Evolutionary conservation across 2,888 invertebrate species (phyloP).

Genomic region (Pollenia labialis): DNA sequence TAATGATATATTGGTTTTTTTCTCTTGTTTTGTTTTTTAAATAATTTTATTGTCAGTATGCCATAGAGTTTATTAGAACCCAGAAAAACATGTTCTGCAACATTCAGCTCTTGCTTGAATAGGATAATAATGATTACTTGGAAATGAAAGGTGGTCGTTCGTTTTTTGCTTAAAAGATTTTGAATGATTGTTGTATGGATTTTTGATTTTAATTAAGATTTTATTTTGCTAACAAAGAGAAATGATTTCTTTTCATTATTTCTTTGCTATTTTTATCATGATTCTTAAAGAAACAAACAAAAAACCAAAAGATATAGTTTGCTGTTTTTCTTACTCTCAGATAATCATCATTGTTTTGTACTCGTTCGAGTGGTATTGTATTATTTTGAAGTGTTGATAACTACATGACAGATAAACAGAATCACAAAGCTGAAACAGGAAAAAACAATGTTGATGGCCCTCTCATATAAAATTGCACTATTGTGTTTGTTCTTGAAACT

Average conservation of each 20-base stretch:
- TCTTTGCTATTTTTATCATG: background rate
- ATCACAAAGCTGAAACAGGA: background rate
- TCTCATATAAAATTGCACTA: slow-evolving; percentile 47
- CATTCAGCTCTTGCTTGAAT: background rate
- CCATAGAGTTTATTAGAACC: slow-evolving; percentile 23
- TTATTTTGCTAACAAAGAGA: slow-evolving; percentile 33
- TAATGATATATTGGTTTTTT: slow-evolving; percentile 57
- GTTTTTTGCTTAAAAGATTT: slow-evolving; percentile 41
- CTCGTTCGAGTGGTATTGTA: slow-evolving; percentile 22
- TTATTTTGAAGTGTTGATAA: slow-evolving; percentile 61
- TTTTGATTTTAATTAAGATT: slow-evolving; percentile 70
- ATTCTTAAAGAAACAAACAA: background rate
- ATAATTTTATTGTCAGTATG: slow-evolving; percentile 27
- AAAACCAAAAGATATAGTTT: slow-evolving; percentile 6
- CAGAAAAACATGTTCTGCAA: background rate
- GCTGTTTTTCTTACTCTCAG: background rate
- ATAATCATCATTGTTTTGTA: slow-evolving; percentile 53
- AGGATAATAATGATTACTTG: slow-evolving; percentile 1
- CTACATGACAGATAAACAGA: slow-evolving; percentile 46
- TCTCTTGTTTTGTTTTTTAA: slow-evolving; percentile 32
- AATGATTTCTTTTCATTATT: slow-evolving; percentile 1
- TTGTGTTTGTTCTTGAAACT: slow-evolving; percentile 40
- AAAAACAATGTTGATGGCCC: slow-evolving; percentile 60
- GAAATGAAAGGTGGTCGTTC: background rate
- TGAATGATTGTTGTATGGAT: slow-evolving; percentile 39